Evolutionary conservation across 2,113 vertebrate genomes (phyloP).

Genomic region (Caranx ignobilis): DNA sequence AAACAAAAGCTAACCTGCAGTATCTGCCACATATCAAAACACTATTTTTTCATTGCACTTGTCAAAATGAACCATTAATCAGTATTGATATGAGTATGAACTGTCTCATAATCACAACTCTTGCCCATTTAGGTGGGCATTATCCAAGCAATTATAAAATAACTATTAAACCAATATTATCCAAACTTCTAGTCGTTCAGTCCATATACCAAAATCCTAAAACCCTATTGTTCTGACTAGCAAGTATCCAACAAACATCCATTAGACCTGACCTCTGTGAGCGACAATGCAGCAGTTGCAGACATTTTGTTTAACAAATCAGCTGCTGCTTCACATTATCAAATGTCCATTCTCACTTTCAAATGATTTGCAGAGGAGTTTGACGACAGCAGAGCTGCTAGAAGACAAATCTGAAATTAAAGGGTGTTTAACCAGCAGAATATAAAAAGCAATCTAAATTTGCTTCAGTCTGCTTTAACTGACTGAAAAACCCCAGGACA

Average conservation of each 20-base stretch:
- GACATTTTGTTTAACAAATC: constrained; percentile 56
- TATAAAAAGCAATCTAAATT: background rate
- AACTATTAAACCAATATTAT: too few relatives aligned
- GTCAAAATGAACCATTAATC: too few relatives aligned
- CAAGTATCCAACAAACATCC: background rate
- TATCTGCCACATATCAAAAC: too few relatives aligned
- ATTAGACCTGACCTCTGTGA: background rate
- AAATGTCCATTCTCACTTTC: constrained; percentile 5
- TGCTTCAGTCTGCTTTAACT: background rate
- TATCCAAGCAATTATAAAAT: too few relatives aligned
- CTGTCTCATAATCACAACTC: too few relatives aligned
- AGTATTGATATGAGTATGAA: too few relatives aligned
- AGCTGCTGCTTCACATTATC: constrained; percentile 5
- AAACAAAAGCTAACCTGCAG: too few relatives aligned
- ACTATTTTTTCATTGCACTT: too few relatives aligned
- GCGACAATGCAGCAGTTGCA: background rate
- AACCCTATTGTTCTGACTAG: background rate
- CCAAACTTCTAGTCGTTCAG: too few relatives aligned
- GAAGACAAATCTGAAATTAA: background rate
- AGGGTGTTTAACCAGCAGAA: background rate
- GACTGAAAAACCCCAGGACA: background rate
- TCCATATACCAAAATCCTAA: background rate
- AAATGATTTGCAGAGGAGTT: background rate
- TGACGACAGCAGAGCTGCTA: background rate
- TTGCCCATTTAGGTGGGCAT: too few relatives aligned